Evolutionary conservation across 2,888 invertebrate species (phyloP).

Genomic region (Pasiphila rectangulata): DNA sequence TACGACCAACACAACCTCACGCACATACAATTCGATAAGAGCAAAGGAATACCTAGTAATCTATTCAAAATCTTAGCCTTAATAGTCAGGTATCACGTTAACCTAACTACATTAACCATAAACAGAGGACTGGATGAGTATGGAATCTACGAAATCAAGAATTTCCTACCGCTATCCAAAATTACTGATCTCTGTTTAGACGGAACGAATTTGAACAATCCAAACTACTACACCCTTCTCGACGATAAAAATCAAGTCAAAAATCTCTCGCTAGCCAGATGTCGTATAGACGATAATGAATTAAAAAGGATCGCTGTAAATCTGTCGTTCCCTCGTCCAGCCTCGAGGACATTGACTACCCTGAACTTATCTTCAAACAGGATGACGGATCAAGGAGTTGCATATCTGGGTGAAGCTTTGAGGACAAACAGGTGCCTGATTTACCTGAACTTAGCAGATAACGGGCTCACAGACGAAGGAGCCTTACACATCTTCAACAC

Average conservation of each 20-base stretch:
- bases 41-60: conserved; percentile 40
- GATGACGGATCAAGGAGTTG: conserved; percentile 53
- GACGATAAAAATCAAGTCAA: conserved; percentile 37
- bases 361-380: conserved; percentile 55
- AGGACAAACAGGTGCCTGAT: conserved; percentile 48
- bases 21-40: conserved; percentile 46
- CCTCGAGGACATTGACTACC: conserved; percentile 44
- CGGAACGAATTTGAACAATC: conserved; percentile 38
- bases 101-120: conserved; percentile 42
- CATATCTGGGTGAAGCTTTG: conserved; percentile 43
- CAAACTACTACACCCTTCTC: conserved; percentile 48
- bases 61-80: conserved; percentile 48
- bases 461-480: conserved; percentile 52
- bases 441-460: conserved; percentile 57
- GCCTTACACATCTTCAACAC: conserved; percentile 38
- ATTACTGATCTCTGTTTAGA: conserved; percentile 59
- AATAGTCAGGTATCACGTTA: conserved; percentile 41
- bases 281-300: conserved; percentile 47
- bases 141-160: conserved; percentile 47
- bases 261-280: conserved; percentile 51
- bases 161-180: conserved; percentile 39
- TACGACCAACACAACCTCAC: conserved; percentile 45
- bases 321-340: conserved; percentile 39
- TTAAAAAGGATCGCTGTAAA: conserved; percentile 43
- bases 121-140: conserved; percentile 38